Base-by-base conservation (phyloP, 2,797 vertebrate genomes). In the Xiphorhynchus erythropygius region DNA sequence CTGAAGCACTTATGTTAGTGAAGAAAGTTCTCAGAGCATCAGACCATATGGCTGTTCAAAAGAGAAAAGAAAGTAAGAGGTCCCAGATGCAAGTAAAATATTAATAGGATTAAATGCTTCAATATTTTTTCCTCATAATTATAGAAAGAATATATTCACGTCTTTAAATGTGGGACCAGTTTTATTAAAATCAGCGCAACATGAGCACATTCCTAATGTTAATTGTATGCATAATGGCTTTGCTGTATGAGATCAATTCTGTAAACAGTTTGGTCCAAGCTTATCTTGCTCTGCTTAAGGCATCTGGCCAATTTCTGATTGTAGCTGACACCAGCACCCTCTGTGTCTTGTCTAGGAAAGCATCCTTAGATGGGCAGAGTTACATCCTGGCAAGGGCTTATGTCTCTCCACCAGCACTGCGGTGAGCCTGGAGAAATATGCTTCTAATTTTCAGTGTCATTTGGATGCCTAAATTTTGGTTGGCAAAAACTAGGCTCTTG, bases 181-280 rank as follows among this genome's bases (percentile, higher is more conserved):
- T 94, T 92, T 84, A 84, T 82, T 93, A 65, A 91, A 95, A 90
- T 84, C 5, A 7, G 63, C 0, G 1, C 70, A 82, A 82, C 63
- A 25, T 83, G 84, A 82, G 60, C 46, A 94, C 83, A 94, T 96
- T 95, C 94, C 86, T 95, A 30, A 84, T 84, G 74, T 74, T 94
- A 88, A 83, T 74, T 90, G 78, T 92, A 82, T 46, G 49, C 78
- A 33, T 91, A 94, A 87, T 93, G 77, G 85, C 91, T 95, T 90
- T 94, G 87, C 85, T 96, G 46, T 82, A 80, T 77, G 52, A 94
- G 85, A 84, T 94, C 87, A 94, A 50, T 97, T 94, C 91, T 96
- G 85, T 93, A 94, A 95, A 97, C 77, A 23, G 47, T 91, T 93
- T 65, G 53, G 52, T 91, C 55, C 50, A 65, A 93, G 70, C 52